phyloP scores from a whole-genome alignment of 2,797 vertebrate genomes.

The Gadopsis bispinosus region DNA sequence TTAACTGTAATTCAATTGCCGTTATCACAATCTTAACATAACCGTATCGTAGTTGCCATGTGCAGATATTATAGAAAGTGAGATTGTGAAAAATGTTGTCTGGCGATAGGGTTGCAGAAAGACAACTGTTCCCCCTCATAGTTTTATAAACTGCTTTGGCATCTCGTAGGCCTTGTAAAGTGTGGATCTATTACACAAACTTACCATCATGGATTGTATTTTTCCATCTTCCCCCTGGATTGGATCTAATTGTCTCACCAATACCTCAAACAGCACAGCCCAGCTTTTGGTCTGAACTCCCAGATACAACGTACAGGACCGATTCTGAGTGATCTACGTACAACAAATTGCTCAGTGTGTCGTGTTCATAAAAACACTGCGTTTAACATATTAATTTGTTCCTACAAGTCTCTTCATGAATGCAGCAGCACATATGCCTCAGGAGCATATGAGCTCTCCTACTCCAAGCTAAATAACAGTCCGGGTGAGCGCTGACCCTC shows the following conservation, averaged over 20 bases:
- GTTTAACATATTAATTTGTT: slow-evolving; percentile 34
- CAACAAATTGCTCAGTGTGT: slow-evolving; percentile 10
- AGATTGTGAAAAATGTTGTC: not conserved
- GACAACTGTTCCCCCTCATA: not conserved
- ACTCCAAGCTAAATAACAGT: slow-evolving; percentile 55
- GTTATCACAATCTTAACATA: not conserved
- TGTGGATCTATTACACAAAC: not conserved
- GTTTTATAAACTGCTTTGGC: not conserved
- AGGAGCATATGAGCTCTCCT: slow-evolving; percentile 40
- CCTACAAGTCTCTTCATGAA: slow-evolving; percentile 30
- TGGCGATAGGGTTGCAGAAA: not conserved
- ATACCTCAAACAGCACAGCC: not conserved
- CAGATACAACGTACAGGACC: not conserved
- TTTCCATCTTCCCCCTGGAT: not conserved
- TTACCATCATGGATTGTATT: not conserved
- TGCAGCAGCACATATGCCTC: slow-evolving; percentile 41
- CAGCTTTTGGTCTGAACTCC: not conserved
- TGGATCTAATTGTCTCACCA: not conserved
- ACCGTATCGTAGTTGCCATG: no score
- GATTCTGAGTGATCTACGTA: slow-evolving; percentile 5
- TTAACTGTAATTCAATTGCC: no score
- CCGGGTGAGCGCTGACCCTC: slow-evolving; percentile 64
- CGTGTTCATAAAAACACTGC: slow-evolving; percentile 26
- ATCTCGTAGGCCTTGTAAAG: not conserved
- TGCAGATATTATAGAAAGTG: not conserved